Percentiles rank a stretch among this genome's conserved stretches.
Conservation (phyloP, 2,113 vertebrate genomes). For the Pelobates fuscus region DNA sequence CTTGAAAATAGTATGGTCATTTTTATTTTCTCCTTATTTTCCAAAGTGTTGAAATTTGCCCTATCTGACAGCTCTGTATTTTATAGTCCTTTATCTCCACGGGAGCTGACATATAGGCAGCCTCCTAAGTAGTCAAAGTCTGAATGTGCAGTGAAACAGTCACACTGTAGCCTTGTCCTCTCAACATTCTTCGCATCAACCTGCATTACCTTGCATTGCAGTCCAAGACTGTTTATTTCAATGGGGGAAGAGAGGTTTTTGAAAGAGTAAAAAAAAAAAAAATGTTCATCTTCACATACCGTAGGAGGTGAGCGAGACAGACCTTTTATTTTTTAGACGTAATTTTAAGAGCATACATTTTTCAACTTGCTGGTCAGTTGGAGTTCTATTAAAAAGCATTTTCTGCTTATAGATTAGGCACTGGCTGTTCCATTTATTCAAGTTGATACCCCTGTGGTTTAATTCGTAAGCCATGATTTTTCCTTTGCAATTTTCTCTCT, state of each 20-base stretch:
- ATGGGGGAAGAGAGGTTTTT: background rate
- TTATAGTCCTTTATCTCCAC: slow-evolving; percentile 34
- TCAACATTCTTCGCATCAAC: background rate
- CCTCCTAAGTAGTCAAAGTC: slow-evolving; percentile 7
- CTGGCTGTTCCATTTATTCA: slow-evolving; percentile 40
- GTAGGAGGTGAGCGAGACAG: background rate
- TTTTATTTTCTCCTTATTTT: slow-evolving; percentile 20
- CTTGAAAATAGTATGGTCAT: background rate
- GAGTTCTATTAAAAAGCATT: slow-evolving; percentile 37
- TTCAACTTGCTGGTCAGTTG: slow-evolving; percentile 27
- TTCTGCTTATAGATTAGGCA: slow-evolving; percentile 36
- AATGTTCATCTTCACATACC: background rate
- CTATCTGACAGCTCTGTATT: slow-evolving; percentile 25
- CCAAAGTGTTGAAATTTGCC: slow-evolving; percentile 22
- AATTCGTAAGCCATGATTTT: slow-evolving; percentile 40
- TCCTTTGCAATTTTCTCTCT: slow-evolving; percentile 39
- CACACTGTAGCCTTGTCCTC: background rate
- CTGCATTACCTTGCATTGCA: slow-evolving; percentile 21
- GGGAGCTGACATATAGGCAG: slow-evolving; percentile 36
- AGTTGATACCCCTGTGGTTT: slow-evolving; percentile 36
- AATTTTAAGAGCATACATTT: slow-evolving; percentile 14
- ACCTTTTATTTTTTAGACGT: background rate
- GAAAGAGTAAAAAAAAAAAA: no score
- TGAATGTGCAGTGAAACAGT: background rate
- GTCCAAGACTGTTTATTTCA: slow-evolving; percentile 13